phyloP scores from a whole-genome alignment of 2,797 vertebrate species.

The Enteromius treurensis region DNA sequence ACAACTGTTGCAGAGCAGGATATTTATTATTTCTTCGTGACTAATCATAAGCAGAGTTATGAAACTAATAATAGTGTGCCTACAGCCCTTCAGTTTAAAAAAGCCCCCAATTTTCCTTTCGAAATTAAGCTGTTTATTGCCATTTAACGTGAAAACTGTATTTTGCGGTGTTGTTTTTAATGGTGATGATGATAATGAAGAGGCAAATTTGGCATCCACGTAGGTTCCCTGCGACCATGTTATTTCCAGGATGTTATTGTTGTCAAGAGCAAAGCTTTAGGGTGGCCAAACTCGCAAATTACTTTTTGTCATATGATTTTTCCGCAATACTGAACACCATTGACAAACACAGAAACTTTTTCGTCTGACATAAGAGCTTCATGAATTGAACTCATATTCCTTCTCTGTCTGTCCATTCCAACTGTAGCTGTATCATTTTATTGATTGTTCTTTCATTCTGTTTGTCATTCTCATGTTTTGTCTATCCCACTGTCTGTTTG shows the following conservation, averaged over 20 bases:
- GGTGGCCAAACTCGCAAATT: constrained; percentile 22
- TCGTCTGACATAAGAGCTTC: neutral
- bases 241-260: constrained; percentile 17
- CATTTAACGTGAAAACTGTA: constrained; percentile 25
- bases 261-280: constrained; percentile 15
- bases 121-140: constrained; percentile 21
- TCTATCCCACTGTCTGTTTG: neutral
- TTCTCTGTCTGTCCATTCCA: neutral
- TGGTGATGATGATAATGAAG: constrained; percentile 19
- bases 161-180: constrained; percentile 7
- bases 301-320: constrained; percentile 31
- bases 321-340: neutral
- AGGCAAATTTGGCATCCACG: constrained; percentile 16
- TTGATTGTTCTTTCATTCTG: neutral
- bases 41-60: constrained; percentile 24
- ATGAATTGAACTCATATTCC: constrained; percentile 13
- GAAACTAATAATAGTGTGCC: constrained; percentile 32
- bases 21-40: constrained; percentile 17
- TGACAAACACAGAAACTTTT: constrained; percentile 9
- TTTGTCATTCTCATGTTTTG: neutral
- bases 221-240: constrained; percentile 21
- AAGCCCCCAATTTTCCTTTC: constrained; percentile 13
- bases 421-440: neutral
- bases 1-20: constrained; percentile 5
- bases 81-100: constrained; percentile 18